Conservation (phyloP, 1,140 invertebrate species). For the Ephestia elutella region DNA sequence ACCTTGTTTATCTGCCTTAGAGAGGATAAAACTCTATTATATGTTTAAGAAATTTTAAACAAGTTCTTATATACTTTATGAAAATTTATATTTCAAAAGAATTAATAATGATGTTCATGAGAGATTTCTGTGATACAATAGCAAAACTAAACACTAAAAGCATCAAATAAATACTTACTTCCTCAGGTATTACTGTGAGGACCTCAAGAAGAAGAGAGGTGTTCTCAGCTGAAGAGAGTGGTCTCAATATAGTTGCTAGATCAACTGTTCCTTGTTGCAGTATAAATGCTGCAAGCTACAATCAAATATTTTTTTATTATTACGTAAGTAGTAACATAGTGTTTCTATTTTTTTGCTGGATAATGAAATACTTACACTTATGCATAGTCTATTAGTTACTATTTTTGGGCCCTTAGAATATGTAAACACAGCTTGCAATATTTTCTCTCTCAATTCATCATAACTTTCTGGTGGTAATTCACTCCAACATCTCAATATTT, state of each 20-base stretch:
- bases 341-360: too few relatives aligned
- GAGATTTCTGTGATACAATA: too few relatives aligned
- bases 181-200: slow-evolving; percentile 86
- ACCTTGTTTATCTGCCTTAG: too few relatives aligned
- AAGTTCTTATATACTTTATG: too few relatives aligned
- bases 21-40: too few relatives aligned
- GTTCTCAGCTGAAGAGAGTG: slow-evolving; percentile 57
- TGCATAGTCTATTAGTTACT: slow-evolving; percentile 88
- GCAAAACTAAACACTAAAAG: too few relatives aligned
- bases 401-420: slow-evolving; percentile 87
- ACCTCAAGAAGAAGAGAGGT: slow-evolving; percentile 81
- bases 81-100: too few relatives aligned
- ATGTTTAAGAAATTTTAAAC: too few relatives aligned
- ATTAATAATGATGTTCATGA: too few relatives aligned
- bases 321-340: too few relatives aligned
- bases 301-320: slow-evolving; percentile 16
- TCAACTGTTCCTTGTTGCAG: slow-evolving; percentile 63
- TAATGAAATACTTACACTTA: slow-evolving; percentile 80
- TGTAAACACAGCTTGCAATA: slow-evolving; percentile 84
- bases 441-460: slow-evolving; percentile 81
- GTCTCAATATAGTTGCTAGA: slow-evolving; percentile 55
- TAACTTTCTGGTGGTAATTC: slow-evolving; percentile 88
- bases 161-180: slow-evolving; percentile 74
- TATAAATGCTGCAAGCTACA: slow-evolving; percentile 69
- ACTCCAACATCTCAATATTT: slow-evolving; percentile 89